Conservation (phyloP, 2,113 vertebrate genomes). For the Solenodon paradoxus region DNA sequence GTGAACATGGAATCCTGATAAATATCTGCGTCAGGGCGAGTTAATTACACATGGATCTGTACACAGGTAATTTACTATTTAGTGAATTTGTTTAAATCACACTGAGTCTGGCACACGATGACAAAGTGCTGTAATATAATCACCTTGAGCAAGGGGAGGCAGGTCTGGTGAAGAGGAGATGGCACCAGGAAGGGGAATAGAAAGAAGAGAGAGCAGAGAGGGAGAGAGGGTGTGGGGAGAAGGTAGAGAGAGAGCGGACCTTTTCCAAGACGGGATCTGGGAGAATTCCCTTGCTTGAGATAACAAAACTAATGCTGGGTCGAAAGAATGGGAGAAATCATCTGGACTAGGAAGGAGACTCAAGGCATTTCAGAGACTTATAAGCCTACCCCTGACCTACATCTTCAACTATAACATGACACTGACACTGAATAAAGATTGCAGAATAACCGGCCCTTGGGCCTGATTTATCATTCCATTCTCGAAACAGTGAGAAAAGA, state of each 20-base stretch:
- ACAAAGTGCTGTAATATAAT: rapidly evolving
- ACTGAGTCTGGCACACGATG: rapidly evolving
- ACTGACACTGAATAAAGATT: rapidly evolving
- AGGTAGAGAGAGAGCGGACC: background rate
- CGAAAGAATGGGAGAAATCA: rapidly evolving
- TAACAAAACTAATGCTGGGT: background rate
- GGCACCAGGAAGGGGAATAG: rapidly evolving
- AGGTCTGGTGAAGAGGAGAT: rapidly evolving
- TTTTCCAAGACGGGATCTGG: background rate
- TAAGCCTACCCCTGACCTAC: background rate
- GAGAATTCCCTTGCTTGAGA: background rate
- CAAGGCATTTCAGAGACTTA: rapidly evolving
- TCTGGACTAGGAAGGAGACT: rapidly evolving
- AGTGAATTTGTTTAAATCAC: background rate
- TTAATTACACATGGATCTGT: background rate
- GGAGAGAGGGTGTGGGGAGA: rapidly evolving
- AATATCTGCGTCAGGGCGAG: background rate
- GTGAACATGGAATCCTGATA: background rate
- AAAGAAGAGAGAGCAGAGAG: rapidly evolving
- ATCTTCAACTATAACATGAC: too few relatives aligned
- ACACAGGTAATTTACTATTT: background rate
- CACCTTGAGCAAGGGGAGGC: rapidly evolving
- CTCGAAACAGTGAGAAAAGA: rapidly evolving
- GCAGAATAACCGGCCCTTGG: rapidly evolving
- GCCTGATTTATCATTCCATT: rapidly evolving